These are phyloP conservation scores for Cremastinae sp. DNA, from an alignment of 2,888 invertebrate genomes.

Conservation along the genomic window DNA sequence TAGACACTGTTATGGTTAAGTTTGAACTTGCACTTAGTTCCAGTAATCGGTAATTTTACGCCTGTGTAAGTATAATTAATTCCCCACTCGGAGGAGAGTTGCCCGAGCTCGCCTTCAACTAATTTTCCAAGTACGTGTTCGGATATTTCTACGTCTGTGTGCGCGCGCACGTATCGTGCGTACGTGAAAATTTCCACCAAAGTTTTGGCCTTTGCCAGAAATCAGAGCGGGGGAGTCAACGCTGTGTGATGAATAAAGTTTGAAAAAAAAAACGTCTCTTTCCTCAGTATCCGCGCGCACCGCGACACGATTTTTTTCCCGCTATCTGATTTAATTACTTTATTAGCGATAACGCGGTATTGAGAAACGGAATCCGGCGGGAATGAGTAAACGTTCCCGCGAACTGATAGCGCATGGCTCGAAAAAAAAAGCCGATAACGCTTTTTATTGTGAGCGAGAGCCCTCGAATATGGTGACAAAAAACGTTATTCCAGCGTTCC, in stretches of 20 bases:
- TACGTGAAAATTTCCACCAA: background rate
- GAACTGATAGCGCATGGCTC: slow-evolving; percentile 40
- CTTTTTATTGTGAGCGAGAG: slow-evolving; percentile 29
- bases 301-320: slow-evolving; percentile 37
- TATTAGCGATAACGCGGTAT: slow-evolving; percentile 42
- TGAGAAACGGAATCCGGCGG: slow-evolving; percentile 41
- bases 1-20: slow-evolving; percentile 37
- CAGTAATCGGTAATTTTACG: slow-evolving; percentile 50
- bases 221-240: too few species aligned
- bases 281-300: slow-evolving; percentile 19
- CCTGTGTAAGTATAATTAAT: slow-evolving; percentile 47
- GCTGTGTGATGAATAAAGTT: background rate
- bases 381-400: slow-evolving; percentile 49
- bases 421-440: slow-evolving; percentile 31
- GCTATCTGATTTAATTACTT: slow-evolving; percentile 57
- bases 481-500: slow-evolving; percentile 27
- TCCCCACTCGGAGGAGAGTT: slow-evolving; percentile 32
- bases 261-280: background rate
- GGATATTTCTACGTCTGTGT: background rate
- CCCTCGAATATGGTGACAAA: slow-evolving; percentile 5
- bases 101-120: slow-evolving; percentile 14
- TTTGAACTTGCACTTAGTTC: slow-evolving; percentile 39
- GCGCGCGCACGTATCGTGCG: background rate
- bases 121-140: slow-evolving; percentile 1
- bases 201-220: too few species aligned